These are phyloP conservation scores for Nesometra sesokonis DNA, from an alignment of 35 echinoderm and acorn worm species.

Conservation along the genomic window DNA sequence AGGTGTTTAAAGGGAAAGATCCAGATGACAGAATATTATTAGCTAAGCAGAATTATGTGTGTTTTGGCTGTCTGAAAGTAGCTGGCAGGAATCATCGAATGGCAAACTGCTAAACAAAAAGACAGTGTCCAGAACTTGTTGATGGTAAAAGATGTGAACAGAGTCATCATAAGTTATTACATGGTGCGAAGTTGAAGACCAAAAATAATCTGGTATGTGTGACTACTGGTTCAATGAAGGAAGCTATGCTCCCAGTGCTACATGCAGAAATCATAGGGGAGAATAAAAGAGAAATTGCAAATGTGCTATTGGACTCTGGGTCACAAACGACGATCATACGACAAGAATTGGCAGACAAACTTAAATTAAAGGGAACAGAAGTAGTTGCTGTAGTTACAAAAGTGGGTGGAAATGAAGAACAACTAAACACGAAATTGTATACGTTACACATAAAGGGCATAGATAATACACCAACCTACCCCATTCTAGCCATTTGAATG, in stretches of 20 bases:
- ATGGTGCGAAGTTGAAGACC: background rate
- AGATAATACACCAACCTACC: too few species aligned
- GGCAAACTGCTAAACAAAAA: conserved; percentile 12
- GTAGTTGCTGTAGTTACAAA: too few species aligned
- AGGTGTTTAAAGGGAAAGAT: background rate
- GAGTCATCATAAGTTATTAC: conserved; percentile 11
- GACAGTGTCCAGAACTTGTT: background rate
- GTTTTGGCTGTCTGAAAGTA: conserved; percentile 28
- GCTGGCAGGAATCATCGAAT: conserved; percentile 29
- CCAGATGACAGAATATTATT: background rate
- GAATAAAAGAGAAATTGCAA: background rate
- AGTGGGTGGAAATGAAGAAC: too few species aligned
- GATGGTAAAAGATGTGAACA: background rate
- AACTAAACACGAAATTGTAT: too few species aligned
- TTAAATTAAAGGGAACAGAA: too few species aligned
- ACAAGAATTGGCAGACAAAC: too few species aligned
- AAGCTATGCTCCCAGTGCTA: conserved; percentile 9
- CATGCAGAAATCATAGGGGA: background rate
- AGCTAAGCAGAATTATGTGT: conserved; percentile 11
- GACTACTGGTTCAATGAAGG: background rate
- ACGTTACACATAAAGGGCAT: too few species aligned
- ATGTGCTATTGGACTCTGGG: conserved; percentile 5
- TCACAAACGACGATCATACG: too few species aligned
- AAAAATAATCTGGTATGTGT: background rate
- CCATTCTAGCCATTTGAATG: too few species aligned